Evolutionary conservation across 2,888 invertebrate species (phyloP), one percentile per base, ranked within the genome.

Genomic region (Dascillus cervinus): DNA sequence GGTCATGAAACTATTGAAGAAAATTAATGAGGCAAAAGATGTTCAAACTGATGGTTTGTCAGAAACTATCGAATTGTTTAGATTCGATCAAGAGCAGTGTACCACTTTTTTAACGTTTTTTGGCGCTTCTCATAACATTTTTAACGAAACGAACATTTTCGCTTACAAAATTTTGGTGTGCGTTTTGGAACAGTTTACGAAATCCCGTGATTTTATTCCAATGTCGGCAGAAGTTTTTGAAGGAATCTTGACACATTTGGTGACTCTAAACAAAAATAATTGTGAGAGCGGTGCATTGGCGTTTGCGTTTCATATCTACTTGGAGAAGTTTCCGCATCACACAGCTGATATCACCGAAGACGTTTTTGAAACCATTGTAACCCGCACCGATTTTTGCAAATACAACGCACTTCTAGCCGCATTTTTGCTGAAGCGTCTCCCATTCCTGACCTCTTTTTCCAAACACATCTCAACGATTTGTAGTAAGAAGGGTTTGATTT

Each of bases 241-340:
- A 11, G 9, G 26, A 10, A 38, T 41, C 19, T 33, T 58, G n/a
- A 34, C 45, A 3, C 25, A 34, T 1, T 44, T 47, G 26, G 45
- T 52, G 11, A 32, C 37, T 31, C 34, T 54, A 24, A 39, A 43
- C 19, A 31, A 36, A 13, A 34, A n/a, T n/a, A n/a, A n/a, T n/a
- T n/a, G n/a, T 6, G 44, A 60, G 25, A 22, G 76, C 12, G 69
- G 69, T 3, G 60, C 57, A 22, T 60, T 82, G 46, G 79, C 80
- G 44, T 59, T 56, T 3, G 58, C 70, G 2, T 53, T 83, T 5
- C 53, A 67, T 6, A 57, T 64, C 36, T 82, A 79, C 54, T 65
- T 84, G 10, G 56, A 69, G 35, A 65, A 64, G 28, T 81, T 75
- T 62, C 77, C 82, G 20, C 73, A 78, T 48, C 69, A 67, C 47